Conservation (phyloP, 1,140 invertebrate genomes). For the Hylaeus volcanicus region DNA sequence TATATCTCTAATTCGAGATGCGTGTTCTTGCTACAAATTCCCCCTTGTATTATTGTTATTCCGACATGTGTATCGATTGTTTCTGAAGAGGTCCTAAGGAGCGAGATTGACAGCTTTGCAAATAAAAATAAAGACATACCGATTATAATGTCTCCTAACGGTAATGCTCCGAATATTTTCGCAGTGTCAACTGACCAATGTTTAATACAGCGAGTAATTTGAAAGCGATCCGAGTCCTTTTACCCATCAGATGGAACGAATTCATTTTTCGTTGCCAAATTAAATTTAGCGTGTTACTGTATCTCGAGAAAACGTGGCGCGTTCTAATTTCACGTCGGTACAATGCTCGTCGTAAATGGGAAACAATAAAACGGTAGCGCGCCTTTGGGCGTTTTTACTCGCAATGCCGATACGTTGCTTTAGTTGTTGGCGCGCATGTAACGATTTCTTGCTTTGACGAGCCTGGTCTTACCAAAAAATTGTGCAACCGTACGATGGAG, state of each 20-base stretch:
- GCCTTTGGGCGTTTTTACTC: background rate
- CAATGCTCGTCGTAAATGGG: background rate
- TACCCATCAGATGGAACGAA: too few relatives aligned
- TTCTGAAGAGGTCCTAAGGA: too few relatives aligned
- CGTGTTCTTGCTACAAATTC: too few relatives aligned
- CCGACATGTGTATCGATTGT: too few relatives aligned
- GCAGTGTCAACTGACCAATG: too few relatives aligned
- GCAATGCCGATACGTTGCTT: background rate
- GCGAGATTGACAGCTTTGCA: too few relatives aligned
- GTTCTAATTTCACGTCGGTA: conserved; percentile 9
- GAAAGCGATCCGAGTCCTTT: background rate
- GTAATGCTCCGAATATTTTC: too few relatives aligned
- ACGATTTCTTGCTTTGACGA: background rate
- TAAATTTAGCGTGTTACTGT: background rate
- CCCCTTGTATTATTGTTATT: too few relatives aligned
- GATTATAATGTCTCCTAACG: too few relatives aligned
- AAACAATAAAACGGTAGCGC: background rate
- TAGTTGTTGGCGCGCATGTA: background rate
- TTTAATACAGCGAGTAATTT: background rate
- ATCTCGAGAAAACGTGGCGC: background rate
- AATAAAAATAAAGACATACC: too few relatives aligned
- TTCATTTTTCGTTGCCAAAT: background rate
- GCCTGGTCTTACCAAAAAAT: background rate
- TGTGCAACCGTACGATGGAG: background rate
- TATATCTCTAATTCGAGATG: too few relatives aligned